Conservation (phyloP, 2,113 vertebrate genomes). For the Callaeas wilsoni region DNA sequence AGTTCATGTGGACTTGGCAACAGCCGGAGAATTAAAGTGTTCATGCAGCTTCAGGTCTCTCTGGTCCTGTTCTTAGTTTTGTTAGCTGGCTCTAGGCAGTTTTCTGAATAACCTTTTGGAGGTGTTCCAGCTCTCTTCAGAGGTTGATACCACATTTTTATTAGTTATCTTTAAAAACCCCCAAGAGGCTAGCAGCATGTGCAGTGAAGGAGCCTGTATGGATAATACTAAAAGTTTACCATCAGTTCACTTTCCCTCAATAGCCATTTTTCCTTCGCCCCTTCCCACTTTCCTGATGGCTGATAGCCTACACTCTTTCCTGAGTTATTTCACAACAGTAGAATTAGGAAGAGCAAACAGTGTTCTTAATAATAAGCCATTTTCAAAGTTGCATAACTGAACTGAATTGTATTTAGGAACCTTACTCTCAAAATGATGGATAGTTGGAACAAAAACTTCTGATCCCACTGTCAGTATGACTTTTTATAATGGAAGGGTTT, state of each 20-base stretch:
- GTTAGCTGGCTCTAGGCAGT: not conserved
- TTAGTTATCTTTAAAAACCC: not conserved
- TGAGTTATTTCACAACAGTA: not conserved
- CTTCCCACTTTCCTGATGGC: not conserved
- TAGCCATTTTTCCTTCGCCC: not conserved
- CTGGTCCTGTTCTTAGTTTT: not conserved
- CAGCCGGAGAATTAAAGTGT: not conserved
- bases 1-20: not conserved
- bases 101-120: not conserved
- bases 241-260: not conserved
- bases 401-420: not conserved
- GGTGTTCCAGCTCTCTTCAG: not conserved
- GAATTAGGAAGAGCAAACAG: not conserved
- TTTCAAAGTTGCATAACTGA: conserved; percentile 15
- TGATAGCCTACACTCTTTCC: not conserved
- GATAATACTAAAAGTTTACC: not conserved
- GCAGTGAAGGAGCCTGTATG: not conserved
- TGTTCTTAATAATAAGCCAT: not conserved
- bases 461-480: not conserved
- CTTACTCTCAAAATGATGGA: not conserved
- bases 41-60: not conserved
- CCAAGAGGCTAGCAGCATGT: not conserved
- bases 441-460: not conserved
- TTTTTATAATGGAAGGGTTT: not conserved
- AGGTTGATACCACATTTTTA: not conserved